Evolutionary conservation across 2,113 vertebrate species (phyloP).

Genomic region (Polyodon spathula): DNA sequence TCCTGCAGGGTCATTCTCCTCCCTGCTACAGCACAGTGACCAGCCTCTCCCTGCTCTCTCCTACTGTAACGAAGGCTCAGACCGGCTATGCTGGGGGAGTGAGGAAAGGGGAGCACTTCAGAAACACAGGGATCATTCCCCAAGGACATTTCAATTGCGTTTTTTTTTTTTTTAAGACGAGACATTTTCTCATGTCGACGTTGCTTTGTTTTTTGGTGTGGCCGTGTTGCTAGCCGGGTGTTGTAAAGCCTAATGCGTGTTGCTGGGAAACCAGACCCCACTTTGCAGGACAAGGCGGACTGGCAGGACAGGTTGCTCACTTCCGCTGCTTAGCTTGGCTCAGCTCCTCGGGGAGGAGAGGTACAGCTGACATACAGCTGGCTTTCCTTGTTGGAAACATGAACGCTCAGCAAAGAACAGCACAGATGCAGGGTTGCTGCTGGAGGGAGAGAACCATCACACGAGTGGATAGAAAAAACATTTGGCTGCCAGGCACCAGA

Average conservation of each 20-base stretch:
- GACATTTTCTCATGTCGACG: conserved; percentile 64
- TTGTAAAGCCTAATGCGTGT: background rate
- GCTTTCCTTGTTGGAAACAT: too few relatives aligned
- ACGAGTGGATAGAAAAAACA: too few relatives aligned
- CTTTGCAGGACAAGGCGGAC: background rate
- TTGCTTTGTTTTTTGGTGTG: conserved; percentile 45
- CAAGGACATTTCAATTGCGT: background rate
- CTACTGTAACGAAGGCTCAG: conserved; percentile 1
- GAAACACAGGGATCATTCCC: conserved; percentile 2
- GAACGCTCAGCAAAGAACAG: too few relatives aligned
- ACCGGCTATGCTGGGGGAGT: too few relatives aligned
- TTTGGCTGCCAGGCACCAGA: too few relatives aligned
- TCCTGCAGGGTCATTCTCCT: too few relatives aligned
- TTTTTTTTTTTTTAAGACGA: conserved; percentile 49
- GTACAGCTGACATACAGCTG: too few relatives aligned
- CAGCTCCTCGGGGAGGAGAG: background rate
- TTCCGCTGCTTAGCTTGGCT: background rate
- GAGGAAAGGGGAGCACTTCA: too few relatives aligned
- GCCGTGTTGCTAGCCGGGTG: conserved; percentile 24
- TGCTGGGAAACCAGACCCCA: background rate
- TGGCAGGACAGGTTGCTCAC: background rate
- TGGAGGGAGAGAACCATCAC: too few relatives aligned
- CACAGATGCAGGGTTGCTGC: too few relatives aligned
- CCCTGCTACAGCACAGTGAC: background rate
- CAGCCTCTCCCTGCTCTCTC: conserved; percentile 4